Base-by-base conservation (phyloP, 2,113 vertebrate genomes). In the Heterotilapia buettikoferi region DNA sequence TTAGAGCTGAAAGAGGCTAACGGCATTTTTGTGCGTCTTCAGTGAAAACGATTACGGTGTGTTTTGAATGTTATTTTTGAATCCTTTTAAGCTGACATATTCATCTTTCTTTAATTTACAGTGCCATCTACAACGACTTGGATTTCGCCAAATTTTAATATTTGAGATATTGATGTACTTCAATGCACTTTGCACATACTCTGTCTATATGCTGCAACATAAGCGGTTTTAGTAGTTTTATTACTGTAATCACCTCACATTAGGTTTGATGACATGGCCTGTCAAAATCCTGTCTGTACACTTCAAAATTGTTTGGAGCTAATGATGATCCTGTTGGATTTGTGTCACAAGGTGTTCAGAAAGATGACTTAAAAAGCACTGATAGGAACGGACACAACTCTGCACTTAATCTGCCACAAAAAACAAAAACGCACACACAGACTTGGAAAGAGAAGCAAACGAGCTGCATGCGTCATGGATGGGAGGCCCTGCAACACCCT, bases 301-400 rank as follows among this genome's bases (percentile, higher is more conserved):
- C 54, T 33, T 45, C 80, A 86, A 66, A 66, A 80, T 6, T 52
- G 66, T 87, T 84, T 43, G 57, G 57, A 40, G 53, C 80, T 94
- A 90, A 93, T 92, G 90, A 90, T 93, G 78, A 92, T 93, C 73
- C 36, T 68, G 73, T 40, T 91, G 85, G 91, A 92, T 88, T 86
- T 84, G 83, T 92, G 88, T 93, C 94, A 92, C 87, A 89, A 63
- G 50, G 47, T 90, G 84, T 93, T 92, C 43, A 38, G 33, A 68
- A 61, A 87, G 86, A 54, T 14, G 24, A 21, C 85, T 18, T 87
- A 18, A 85, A 82, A 81, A 10, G 63, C 57, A 63, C 45, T 86
- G 73, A 90, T 50, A 81, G 61, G 86, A 80, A 29, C 21, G 53
- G 79, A 83, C 63, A 29, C 7, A 53, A 13, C n/a, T 54, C 50